Conservation (phyloP, 2,888 invertebrate genomes). For the Anoncus sp. region DNA sequence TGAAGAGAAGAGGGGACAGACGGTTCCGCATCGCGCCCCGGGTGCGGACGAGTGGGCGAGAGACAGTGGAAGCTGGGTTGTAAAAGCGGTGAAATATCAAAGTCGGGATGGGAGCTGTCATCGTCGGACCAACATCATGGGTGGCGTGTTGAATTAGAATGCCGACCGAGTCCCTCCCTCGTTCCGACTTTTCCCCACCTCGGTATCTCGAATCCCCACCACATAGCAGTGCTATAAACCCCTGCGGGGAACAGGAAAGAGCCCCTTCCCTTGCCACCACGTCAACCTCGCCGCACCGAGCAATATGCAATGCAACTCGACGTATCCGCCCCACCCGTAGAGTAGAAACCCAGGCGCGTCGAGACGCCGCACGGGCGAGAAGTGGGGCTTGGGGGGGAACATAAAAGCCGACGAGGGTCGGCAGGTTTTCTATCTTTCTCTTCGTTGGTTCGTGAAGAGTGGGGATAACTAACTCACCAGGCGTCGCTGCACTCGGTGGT, state of each 20-base stretch:
- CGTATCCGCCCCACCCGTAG: conserved; percentile 82
- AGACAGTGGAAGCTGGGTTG: conserved; percentile 69
- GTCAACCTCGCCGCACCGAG: conserved; percentile 63
- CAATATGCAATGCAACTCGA: conserved; percentile 66
- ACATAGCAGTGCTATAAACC: conserved; percentile 82
- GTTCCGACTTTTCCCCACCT: conserved; percentile 84
- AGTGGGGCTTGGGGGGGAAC: conserved; percentile 84
- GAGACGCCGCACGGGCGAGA: conserved; percentile 65
- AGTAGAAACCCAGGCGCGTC: conserved; percentile 78
- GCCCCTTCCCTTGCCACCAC: conserved; percentile 52
- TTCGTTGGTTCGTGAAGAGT: conserved; percentile 76
- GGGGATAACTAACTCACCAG: conserved; percentile 66
- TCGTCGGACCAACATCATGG: conserved; percentile 83
- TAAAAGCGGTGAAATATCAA: conserved; percentile 83
- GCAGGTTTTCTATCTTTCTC: conserved; percentile 43
- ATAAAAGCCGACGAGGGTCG: conserved; percentile 76
- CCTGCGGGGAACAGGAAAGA: conserved; percentile 83
- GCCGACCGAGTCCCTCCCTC: conserved; percentile 84
- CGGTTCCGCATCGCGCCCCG: conserved; percentile 62
- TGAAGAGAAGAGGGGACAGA: conserved; percentile 61
- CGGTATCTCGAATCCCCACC: conserved; percentile 83
- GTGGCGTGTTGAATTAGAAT: conserved; percentile 84
- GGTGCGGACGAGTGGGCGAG: conserved; percentile 70
- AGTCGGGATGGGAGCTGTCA: conserved; percentile 83
- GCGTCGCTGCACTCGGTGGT: conserved; percentile 70